Base-by-base conservation (phyloP, 2,113 vertebrate species). In the Mus pahari region DNA sequence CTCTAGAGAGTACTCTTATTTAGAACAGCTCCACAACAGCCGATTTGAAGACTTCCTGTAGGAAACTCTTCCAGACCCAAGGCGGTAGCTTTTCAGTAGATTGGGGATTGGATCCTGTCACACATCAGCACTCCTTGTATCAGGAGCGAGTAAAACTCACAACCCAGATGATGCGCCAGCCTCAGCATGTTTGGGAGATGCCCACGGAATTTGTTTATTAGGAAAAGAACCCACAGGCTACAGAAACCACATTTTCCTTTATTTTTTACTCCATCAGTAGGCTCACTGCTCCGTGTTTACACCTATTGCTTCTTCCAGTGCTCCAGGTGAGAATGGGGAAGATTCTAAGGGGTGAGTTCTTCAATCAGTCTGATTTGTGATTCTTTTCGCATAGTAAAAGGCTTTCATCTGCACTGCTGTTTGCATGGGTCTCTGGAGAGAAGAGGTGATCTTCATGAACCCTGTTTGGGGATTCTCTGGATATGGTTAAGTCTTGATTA, bases 1-100 rank as follows among this genome's bases (percentile, higher is more conserved):
- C 94, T 94, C 89, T 8, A 88, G 95, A 84, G 95, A 94, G 78
- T 91, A 16, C 31, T 7, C 9, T 66, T 28, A 88, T 93, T 95
- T 92, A 84, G 12, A 88, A 42, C 2, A 36, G 10, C 50, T 88
- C 58, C 86, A 94, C 42, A 53, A 45, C 53, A 9, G 94, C 3
- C 50, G 78, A 26, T 66, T 86, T 93, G 60, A 94, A 94, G 31
- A 70, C 2, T 70, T 84, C 17, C 19, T 96, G 50, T 19, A 90
- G 26, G 68, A 82, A 93, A 66, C 66, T 87, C n/a, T 31, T 87
- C 10, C 8, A 82, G 36, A 42, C 55, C 24, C 2, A 62, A 14
- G 17, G 13, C 75, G 5, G 1, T 88, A 13, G 7, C 53, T 92
- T 20, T 70, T 64, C 39, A 28, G 45, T 70, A 45, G 77, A 78